Percentiles rank a stretch among this genome's conserved stretches.
Conservation (phyloP, 1,140 invertebrate species). For the Drosophila kohkoa region DNA sequence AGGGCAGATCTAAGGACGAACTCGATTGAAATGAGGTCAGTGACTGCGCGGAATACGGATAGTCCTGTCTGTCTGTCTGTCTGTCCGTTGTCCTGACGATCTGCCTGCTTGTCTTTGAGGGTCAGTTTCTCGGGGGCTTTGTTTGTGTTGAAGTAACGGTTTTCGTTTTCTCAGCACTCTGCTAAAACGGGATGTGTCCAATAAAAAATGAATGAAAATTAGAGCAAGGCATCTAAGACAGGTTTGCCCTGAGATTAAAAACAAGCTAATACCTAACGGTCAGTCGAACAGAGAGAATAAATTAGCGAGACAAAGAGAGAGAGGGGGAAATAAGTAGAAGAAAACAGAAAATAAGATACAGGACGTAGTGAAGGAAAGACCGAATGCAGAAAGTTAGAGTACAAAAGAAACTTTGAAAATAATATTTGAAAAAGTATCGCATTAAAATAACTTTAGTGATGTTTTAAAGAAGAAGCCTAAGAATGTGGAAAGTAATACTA, state of each 20-base stretch:
- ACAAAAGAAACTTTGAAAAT: too few relatives aligned
- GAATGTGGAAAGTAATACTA: too few relatives aligned
- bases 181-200: constrained; percentile 39
- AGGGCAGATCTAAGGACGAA: constrained; percentile 16
- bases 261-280: constrained; percentile 43
- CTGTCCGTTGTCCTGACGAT: background rate
- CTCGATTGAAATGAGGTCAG: constrained; percentile 76
- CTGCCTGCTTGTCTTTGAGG: background rate
- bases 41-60: constrained; percentile 52
- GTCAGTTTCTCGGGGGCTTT: constrained; percentile 42
- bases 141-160: constrained; percentile 42
- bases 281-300: constrained; percentile 1
- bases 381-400: too few relatives aligned
- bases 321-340: background rate
- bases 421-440: too few relatives aligned
- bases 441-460: too few relatives aligned
- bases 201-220: constrained; percentile 41
- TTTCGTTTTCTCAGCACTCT: constrained; percentile 16
- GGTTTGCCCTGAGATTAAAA: constrained; percentile 44
- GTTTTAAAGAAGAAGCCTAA: too few relatives aligned
- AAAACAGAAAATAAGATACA: background rate
- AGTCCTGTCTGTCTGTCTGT: background rate
- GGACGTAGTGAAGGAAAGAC: too few relatives aligned
- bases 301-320: background rate
- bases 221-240: constrained; percentile 44